These are phyloP conservation scores for Cossypha dichroa DNA, from an alignment of 2,797 vertebrate genomes.

Conservation along the genomic window DNA sequence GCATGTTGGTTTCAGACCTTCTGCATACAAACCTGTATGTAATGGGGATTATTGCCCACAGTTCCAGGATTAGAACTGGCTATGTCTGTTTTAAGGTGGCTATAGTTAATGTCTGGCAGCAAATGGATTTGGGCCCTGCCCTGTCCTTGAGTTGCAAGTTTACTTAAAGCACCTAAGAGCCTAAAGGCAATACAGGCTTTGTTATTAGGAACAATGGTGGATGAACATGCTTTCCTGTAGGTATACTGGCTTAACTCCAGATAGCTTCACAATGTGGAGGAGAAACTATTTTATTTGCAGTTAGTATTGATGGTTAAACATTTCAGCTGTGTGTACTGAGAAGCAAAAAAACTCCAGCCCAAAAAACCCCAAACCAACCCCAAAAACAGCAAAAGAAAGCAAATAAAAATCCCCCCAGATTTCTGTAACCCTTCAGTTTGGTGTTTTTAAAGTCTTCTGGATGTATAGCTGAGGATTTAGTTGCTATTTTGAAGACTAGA, in stretches of 20 bases:
- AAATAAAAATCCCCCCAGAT: rapidly evolving
- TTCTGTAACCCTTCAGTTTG: background rate
- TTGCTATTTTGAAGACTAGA: background rate
- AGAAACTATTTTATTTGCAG: background rate
- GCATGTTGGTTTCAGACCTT: background rate
- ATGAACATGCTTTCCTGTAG: background rate
- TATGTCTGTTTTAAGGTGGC: constrained; percentile 13
- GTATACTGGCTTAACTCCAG: background rate
- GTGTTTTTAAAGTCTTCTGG: background rate
- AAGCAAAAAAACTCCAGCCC: background rate
- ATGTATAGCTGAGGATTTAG: background rate
- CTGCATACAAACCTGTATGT: background rate
- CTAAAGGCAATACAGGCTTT: background rate
- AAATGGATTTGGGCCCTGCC: background rate
- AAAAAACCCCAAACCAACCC: background rate
- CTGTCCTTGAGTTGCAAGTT: background rate
- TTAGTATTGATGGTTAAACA: background rate
- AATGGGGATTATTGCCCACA: background rate
- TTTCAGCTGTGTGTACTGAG: background rate
- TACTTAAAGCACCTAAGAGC: background rate
- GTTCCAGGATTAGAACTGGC: background rate
- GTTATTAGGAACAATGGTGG: background rate
- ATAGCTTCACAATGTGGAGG: background rate
- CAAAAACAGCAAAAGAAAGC: background rate
- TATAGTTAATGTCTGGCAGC: background rate